Conservation (phyloP, 2,888 invertebrate genomes). For the Cataglyphis rosenhaueri region DNA sequence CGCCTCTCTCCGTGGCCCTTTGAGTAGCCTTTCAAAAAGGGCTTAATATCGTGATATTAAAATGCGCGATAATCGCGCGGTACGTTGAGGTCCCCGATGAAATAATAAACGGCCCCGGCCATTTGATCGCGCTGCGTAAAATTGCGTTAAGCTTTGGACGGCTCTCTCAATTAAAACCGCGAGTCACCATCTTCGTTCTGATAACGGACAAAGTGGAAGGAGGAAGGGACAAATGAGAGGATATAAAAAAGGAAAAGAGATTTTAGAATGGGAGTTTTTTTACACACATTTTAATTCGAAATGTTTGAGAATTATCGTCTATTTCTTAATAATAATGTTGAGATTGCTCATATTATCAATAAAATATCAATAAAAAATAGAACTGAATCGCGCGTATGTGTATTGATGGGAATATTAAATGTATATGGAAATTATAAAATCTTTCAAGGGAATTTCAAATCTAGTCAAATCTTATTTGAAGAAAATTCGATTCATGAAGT, state of each 20-base stretch:
- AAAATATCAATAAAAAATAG: neutral
- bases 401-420: neutral
- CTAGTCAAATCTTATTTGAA: neutral
- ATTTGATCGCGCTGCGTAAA: conserved; percentile 41
- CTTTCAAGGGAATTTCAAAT: neutral
- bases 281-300: neutral
- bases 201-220: neutral
- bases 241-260: neutral
- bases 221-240: neutral
- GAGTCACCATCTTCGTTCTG: conserved; percentile 16
- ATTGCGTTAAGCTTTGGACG: conserved; percentile 41
- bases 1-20: conserved; percentile 38
- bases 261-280: neutral
- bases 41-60: conserved; percentile 53
- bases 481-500: neutral
- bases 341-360: neutral
- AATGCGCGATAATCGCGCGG: conserved; percentile 44
- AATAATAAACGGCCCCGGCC: conserved; percentile 41
- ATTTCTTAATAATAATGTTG: neutral
- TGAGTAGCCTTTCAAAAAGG: conserved; percentile 52
- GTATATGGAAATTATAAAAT: neutral
- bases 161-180: conserved; percentile 37
- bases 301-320: neutral
- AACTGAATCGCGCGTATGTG: neutral
- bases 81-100: conserved; percentile 41